These are phyloP conservation scores for Acleris emargana DNA, from an alignment of 2,888 invertebrate genomes.

Conservation along the genomic window DNA sequence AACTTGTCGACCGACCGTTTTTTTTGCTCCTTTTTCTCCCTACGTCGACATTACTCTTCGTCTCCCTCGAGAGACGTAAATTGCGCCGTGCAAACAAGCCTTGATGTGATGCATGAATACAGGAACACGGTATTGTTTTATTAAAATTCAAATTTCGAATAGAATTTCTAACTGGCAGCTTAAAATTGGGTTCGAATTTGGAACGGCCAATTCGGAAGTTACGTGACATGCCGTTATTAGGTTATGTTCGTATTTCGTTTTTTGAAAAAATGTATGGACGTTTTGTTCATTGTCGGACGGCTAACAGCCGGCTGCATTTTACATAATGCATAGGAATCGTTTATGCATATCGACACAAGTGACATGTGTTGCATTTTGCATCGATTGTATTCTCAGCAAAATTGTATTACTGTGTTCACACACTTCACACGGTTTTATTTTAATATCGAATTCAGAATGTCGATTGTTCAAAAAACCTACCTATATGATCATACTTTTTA, in stretches of 20 bases:
- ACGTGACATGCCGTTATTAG: slow-evolving; percentile 36
- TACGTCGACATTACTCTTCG: slow-evolving; percentile 79
- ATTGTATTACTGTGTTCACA: slow-evolving; percentile 35
- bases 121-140: slow-evolving; percentile 69
- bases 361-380: slow-evolving; percentile 71
- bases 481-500: background rate
- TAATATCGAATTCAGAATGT: slow-evolving; percentile 15
- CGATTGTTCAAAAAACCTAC: slow-evolving; percentile 26
- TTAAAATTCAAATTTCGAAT: slow-evolving; percentile 73
- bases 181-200: slow-evolving; percentile 46
- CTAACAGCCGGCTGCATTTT: slow-evolving; percentile 57
- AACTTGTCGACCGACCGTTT: slow-evolving; percentile 78
- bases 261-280: slow-evolving; percentile 38
- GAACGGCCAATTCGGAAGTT: slow-evolving; percentile 38
- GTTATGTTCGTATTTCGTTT: slow-evolving; percentile 23
- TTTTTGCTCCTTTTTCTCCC: slow-evolving; percentile 74
- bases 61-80: slow-evolving; percentile 81
- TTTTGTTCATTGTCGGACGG: slow-evolving; percentile 53
- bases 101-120: slow-evolving; percentile 79
- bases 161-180: slow-evolving; percentile 56
- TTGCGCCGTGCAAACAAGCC: slow-evolving; percentile 76
- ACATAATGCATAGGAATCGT: slow-evolving; percentile 79
- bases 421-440: slow-evolving; percentile 27
- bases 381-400: slow-evolving; percentile 33
- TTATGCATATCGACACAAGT: slow-evolving; percentile 75